Evolutionary conservation across 2,888 invertebrate genomes (phyloP), one percentile per base, ranked within the genome.

Genomic region (Eurytoma californica): DNA sequence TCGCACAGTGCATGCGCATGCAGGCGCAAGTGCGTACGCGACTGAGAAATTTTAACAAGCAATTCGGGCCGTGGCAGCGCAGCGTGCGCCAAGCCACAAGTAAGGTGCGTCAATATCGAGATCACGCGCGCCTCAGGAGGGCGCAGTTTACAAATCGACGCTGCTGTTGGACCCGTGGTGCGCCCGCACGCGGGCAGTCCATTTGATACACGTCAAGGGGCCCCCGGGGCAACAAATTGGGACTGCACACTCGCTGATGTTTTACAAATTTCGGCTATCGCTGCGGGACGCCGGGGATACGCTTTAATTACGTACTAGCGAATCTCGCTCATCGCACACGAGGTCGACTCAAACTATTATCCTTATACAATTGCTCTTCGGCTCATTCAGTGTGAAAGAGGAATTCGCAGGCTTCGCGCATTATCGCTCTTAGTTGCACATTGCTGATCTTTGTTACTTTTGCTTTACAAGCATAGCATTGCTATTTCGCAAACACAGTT

Each of bases 141-240:
- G 58, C 73, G 70, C 69, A 68, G 61, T 58, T 77, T 75, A 77
- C 80, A 80, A 76, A 80, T 80, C 77, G 66, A 72, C 80, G 72
- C 63, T 14, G 49, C 30, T 39, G 60, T 28, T 24, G 9, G 24
- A 16, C n/a, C 28, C 18, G 3, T 18, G 30, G 58, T 55, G 57
- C 30, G 53, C n/a, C 47, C 24, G 24, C 67, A 75, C 65, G 61
- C 66, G 72, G 61, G 75, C 47, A 72, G 79, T 51, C 79, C 61
- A 75, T 72, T 72, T 72, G 63, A 63, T 47, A 61, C 61, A 68
- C 65, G 53, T 70, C 68, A 72, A 65, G 58, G 53, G 9, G 39
- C 30, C 73, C 76, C 30, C 61, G 55, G 55, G 66, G 68, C 39
- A 73, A 66, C 77, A 73, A 80, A 80, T 80, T 80, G 77, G 73